Evolutionary conservation across 37 sponge, comb jelly and placozoan genomes (phyloP).

Genomic region (Spongia lamella): DNA sequence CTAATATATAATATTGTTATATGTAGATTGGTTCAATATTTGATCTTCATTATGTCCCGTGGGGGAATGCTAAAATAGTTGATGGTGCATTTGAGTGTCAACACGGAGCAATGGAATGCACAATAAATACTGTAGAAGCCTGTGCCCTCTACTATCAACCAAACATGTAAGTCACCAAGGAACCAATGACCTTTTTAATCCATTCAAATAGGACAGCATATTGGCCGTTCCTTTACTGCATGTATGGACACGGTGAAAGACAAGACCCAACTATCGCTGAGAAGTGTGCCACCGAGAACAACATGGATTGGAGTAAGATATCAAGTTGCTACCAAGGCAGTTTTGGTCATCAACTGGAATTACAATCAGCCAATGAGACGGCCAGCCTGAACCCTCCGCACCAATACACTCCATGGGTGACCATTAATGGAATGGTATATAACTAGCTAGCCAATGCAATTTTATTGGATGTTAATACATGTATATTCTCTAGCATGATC

Average conservation of each 20-base stretch:
- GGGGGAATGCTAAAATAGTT: constrained; percentile 80
- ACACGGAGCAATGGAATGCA: constrained; percentile 85
- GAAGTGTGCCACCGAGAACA: constrained; percentile 41
- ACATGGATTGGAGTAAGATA: constrained; percentile 62
- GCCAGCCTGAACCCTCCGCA: constrained; percentile 75
- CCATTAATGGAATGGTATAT: constrained; percentile 80
- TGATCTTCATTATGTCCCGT: constrained; percentile 71
- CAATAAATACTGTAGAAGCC: constrained; percentile 75
- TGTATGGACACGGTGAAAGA: constrained; percentile 23
- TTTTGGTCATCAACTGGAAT: constrained; percentile 68
- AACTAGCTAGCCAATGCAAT: neutral
- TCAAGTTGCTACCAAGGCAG: constrained; percentile 37
- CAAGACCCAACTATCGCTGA: constrained; percentile 44
- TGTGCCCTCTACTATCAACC: constrained; percentile 75
- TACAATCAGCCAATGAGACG: constrained; percentile 56
- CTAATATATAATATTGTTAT: no score
- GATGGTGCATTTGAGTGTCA: constrained; percentile 75
- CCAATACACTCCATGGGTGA: constrained; percentile 84
- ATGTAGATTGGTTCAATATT: constrained; percentile 64
- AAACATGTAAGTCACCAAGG: constrained; percentile 27
- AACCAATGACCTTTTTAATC: neutral
- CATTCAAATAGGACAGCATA: constrained; percentile 36
- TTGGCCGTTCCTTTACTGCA: constrained; percentile 78
- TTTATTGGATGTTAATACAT: neutral
- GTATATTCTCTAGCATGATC: constrained; percentile 52